Evolutionary conservation across 2,888 invertebrate species (phyloP).

Genomic region (Eupithecia inturbata): DNA sequence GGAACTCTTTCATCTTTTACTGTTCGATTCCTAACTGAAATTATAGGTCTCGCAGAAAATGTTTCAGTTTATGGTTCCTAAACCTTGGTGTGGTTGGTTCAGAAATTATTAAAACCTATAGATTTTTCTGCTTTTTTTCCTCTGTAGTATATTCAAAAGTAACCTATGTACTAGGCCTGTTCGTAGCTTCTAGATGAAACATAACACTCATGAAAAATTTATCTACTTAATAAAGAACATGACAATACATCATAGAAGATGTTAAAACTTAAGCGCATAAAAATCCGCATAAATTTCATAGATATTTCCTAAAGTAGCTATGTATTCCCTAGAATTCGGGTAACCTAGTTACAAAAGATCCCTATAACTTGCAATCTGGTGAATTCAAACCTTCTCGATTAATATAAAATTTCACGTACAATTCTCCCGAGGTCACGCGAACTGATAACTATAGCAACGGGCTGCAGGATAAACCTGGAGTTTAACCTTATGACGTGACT

Average conservation of each 20-base stretch:
- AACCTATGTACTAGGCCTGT: too few species aligned
- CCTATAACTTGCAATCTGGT: not conserved
- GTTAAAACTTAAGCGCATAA: not conserved
- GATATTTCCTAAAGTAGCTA: too few species aligned
- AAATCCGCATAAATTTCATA: not conserved
- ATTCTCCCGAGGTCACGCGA: not conserved
- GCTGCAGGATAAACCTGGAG: constrained; percentile 19
- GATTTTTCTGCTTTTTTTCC: not conserved
- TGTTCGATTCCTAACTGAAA: not conserved
- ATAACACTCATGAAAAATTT: not conserved
- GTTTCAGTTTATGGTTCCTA: not conserved
- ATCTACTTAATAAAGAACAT: not conserved
- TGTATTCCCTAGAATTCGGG: too few species aligned
- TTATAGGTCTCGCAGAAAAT: too few species aligned
- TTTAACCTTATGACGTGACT: constrained; percentile 20
- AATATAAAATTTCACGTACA: not conserved
- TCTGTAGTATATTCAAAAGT: not conserved
- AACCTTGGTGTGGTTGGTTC: too few species aligned
- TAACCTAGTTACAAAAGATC: too few species aligned
- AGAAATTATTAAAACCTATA: not conserved
- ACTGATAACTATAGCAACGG: constrained; percentile 7
- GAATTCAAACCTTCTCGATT: not conserved
- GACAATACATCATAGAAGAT: too few species aligned
- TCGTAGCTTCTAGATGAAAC: not conserved
- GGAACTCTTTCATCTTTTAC: constrained; percentile 9